Evolutionary conservation across 2,888 invertebrate species (phyloP).

Genomic region (Himalopsyche anomala): DNA sequence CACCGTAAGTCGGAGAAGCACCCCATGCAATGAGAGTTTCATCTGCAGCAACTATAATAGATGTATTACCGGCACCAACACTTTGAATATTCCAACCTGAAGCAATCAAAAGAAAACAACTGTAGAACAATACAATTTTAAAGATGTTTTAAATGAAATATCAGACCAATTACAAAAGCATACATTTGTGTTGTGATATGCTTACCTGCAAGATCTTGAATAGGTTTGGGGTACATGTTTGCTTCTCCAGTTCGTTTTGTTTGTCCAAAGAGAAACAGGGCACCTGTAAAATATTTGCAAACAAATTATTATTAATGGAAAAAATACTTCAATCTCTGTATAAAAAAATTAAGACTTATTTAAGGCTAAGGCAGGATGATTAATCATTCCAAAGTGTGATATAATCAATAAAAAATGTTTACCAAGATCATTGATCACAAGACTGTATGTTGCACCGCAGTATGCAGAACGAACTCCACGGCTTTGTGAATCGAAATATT

Average conservation of each 20-base stretch:
- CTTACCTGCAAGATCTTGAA: conserved; percentile 89
- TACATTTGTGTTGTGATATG: conserved; percentile 46
- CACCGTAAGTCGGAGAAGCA: conserved; percentile 95
- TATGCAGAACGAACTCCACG: conserved; percentile 88
- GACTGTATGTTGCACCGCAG: conserved; percentile 91
- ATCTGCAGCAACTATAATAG: conserved; percentile 92
- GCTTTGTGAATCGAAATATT: conserved; percentile 90
- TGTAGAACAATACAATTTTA: background rate
- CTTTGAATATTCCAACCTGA: conserved; percentile 92
- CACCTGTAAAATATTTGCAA: conserved; percentile 70
- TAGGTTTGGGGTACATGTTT: conserved; percentile 97
- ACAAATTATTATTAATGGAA: no score
- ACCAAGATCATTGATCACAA: conserved; percentile 89
- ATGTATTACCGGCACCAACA: conserved; percentile 89
- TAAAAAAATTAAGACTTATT: no score
- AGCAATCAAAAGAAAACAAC: background rate
- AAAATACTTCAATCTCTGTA: no score
- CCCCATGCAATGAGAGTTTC: conserved; percentile 95
- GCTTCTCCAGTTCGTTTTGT: conserved; percentile 96
- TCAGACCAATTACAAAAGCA: background rate
- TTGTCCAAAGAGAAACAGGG: conserved; percentile 91
- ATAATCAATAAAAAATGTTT: conserved; percentile 67
- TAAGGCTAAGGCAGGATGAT: conserved; percentile 12
- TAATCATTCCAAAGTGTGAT: background rate
- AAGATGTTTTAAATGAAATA: background rate